phyloP scores from a whole-genome alignment of 2,888 invertebrate species.

The Drosophila histrio region DNA sequence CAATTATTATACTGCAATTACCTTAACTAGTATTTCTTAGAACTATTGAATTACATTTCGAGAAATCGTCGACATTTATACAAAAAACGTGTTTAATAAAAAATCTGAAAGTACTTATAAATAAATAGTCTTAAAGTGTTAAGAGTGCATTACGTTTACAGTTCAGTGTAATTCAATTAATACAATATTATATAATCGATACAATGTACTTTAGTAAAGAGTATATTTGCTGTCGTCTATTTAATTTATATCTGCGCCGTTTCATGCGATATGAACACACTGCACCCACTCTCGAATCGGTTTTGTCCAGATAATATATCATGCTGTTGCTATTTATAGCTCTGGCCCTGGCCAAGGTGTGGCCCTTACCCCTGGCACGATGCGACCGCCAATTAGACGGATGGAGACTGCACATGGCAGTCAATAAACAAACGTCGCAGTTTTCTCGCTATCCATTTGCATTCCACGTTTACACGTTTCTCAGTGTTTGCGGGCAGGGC shows the following conservation, averaged over 20 bases:
- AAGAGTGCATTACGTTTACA: not conserved
- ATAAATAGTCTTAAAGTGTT: no score
- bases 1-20: slow-evolving; percentile 18
- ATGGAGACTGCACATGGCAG: slow-evolving; percentile 47
- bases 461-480: slow-evolving; percentile 27
- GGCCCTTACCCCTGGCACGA: slow-evolving; percentile 18
- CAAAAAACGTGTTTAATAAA: not conserved
- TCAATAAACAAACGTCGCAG: slow-evolving; percentile 57
- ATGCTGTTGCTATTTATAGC: slow-evolving; percentile 52
- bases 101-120: not conserved
- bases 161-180: not conserved
- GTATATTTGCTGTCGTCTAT: not conserved
- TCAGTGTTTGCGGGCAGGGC: slow-evolving; percentile 15
- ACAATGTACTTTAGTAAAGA: not conserved
- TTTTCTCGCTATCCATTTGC: slow-evolving; percentile 50
- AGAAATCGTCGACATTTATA: slow-evolving; percentile 2
- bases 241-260: not conserved
- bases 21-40: not conserved
- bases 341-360: slow-evolving; percentile 26
- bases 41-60: slow-evolving; percentile 7
- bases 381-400: slow-evolving; percentile 52
- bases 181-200: not conserved
- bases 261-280: slow-evolving; percentile 7
- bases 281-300: slow-evolving; percentile 15
- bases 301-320: slow-evolving; percentile 45